Percentiles rank a stretch among this genome's conserved stretches.
These are phyloP conservation scores for Oncopeltus fasciatus DNA, from an alignment of 1,140 invertebrate species.

Conservation along the genomic window DNA sequence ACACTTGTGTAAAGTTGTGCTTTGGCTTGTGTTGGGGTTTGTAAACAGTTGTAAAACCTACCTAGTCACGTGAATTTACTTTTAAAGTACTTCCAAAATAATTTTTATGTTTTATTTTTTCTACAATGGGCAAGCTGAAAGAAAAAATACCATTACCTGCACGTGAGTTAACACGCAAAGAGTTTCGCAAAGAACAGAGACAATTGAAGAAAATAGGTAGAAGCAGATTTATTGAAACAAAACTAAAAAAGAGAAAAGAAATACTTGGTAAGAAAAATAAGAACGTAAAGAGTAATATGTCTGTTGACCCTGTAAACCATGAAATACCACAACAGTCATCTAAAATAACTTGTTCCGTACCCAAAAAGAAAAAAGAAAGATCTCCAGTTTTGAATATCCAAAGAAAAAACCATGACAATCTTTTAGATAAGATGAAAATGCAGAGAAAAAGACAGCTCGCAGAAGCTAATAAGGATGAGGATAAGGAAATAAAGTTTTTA, in stretches of 20 bases:
- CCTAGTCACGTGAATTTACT: no score
- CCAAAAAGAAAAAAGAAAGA: conserved; percentile 1
- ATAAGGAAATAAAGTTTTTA: conserved; percentile 59
- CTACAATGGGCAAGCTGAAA: no score
- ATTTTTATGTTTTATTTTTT: no score
- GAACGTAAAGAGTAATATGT: conserved; percentile 25
- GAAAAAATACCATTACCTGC: no score
- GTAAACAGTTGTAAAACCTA: no score
- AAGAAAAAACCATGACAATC: conserved; percentile 27
- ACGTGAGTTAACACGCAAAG: conserved; percentile 43
- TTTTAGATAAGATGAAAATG: conserved; percentile 38
- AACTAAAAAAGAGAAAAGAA: conserved; percentile 33
- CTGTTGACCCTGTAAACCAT: conserved; percentile 28
- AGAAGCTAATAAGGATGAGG: conserved; percentile 62
- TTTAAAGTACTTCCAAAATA: no score
- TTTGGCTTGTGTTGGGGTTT: no score
- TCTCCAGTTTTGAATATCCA: conserved; percentile 4
- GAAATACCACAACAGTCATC: conserved; percentile 25
- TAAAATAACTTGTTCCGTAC: neutral
- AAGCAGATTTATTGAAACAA: conserved; percentile 32
- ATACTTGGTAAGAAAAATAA: conserved; percentile 24
- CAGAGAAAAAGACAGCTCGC: conserved; percentile 45
- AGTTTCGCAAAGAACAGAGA: conserved; percentile 42
- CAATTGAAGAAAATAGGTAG: conserved; percentile 38
- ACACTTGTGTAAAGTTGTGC: no score